Percentiles rank a stretch among this genome's conserved stretches.
Conservation (phyloP, 2,888 invertebrate species). For the Cosmia pyralina region DNA sequence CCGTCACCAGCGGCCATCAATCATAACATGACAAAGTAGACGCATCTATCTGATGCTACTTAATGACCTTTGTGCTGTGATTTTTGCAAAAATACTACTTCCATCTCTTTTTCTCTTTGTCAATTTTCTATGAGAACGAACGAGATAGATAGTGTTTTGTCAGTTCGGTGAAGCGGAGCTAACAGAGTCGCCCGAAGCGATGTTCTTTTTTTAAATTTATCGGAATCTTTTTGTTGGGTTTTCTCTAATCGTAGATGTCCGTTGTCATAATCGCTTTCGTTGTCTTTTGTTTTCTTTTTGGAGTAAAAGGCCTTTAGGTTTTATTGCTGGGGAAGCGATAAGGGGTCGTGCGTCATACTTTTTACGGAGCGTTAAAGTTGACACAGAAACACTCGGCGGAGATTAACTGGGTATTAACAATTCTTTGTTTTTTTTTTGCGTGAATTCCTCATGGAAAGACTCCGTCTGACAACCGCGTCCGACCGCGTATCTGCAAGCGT, state of each 20-base stretch:
- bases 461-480: too few species aligned
- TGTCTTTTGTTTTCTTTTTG: slow-evolving; percentile 43
- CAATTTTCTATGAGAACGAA: slow-evolving; percentile 10
- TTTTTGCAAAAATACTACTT: slow-evolving; percentile 42
- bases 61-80: slow-evolving; percentile 72
- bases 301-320: slow-evolving; percentile 30
- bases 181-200: slow-evolving; percentile 30
- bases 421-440: too few species aligned
- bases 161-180: slow-evolving; percentile 8
- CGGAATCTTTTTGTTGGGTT: slow-evolving; percentile 56
- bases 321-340: slow-evolving; percentile 46
- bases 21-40: slow-evolving; percentile 82
- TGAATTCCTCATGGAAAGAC: too few species aligned
- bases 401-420: slow-evolving; percentile 10
- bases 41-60: slow-evolving; percentile 75
- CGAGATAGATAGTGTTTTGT: slow-evolving; percentile 35
- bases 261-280: slow-evolving; percentile 57
- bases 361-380: slow-evolving; percentile 21
- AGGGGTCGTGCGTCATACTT: slow-evolving; percentile 26
- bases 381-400: background rate
- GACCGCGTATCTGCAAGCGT: too few species aligned
- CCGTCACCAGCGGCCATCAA: slow-evolving; percentile 72
- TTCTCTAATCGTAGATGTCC: slow-evolving; percentile 60
- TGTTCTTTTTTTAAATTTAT: slow-evolving; percentile 61
- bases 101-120: slow-evolving; percentile 9